phyloP scores from a whole-genome alignment of 1,140 invertebrate genomes.

The Zaprionus camerounensis region DNA sequence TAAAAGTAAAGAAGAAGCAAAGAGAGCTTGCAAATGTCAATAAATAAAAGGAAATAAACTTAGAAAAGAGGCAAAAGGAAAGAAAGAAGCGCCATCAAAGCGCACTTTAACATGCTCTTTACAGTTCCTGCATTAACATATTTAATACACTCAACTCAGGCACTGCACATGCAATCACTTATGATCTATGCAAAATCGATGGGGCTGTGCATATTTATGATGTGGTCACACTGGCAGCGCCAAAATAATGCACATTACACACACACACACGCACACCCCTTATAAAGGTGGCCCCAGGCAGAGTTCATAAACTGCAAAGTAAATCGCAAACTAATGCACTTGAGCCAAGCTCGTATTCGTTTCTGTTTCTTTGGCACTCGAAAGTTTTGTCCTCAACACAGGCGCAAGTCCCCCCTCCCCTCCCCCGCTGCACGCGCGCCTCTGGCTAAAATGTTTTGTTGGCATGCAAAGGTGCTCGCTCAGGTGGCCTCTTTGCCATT shows the following conservation, averaged over 20 bases:
- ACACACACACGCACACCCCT: background rate
- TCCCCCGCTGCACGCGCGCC: background rate
- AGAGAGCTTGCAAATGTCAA: too few relatives aligned
- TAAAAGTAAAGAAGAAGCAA: too few relatives aligned
- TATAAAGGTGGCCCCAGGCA: conserved; percentile 19
- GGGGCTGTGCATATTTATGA: conserved; percentile 23
- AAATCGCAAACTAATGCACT: conserved; percentile 51
- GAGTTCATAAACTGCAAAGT: conserved; percentile 50
- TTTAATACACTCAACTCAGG: background rate
- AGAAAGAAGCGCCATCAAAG: background rate
- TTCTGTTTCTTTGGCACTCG: conserved; percentile 20
- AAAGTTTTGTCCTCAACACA: conserved; percentile 24
- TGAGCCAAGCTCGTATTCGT: conserved; percentile 25
- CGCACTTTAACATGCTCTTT: background rate
- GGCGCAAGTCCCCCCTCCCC: too few relatives aligned
- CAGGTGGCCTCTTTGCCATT: conserved; percentile 1
- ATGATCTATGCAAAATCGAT: conserved; percentile 27
- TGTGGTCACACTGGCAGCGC: conserved; percentile 31
- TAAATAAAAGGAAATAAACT: too few relatives aligned
- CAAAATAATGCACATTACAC: conserved; percentile 36
- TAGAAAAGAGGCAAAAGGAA: too few relatives aligned
- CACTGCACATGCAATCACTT: background rate
- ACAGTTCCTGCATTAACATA: background rate
- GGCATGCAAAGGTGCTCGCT: conserved; percentile 46
- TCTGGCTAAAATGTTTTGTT: conserved; percentile 46